These are phyloP conservation scores for Drosophila quinaria DNA, from an alignment of 2,888 invertebrate genomes.

Conservation along the genomic window DNA sequence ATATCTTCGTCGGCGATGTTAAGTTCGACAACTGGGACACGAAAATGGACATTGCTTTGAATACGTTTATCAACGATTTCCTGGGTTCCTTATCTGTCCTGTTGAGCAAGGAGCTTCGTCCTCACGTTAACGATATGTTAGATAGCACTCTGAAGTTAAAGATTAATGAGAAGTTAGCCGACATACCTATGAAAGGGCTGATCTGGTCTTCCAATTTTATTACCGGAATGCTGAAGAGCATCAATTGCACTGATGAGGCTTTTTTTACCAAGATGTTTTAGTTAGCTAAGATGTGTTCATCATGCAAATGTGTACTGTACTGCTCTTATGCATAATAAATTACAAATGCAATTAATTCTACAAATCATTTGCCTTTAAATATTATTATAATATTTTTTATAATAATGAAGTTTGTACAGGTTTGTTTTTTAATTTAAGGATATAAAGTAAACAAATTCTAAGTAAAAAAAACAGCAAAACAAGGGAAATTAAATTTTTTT, in stretches of 20 bases:
- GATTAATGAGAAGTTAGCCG: background rate
- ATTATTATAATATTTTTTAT: too few species aligned
- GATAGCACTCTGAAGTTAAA: background rate
- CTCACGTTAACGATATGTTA: background rate
- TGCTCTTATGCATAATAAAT: too few species aligned
- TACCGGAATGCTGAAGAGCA: background rate
- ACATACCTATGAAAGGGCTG: background rate
- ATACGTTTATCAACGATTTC: slow-evolving; percentile 67
- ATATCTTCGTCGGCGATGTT: slow-evolving; percentile 60
- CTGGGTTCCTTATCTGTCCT: slow-evolving; percentile 46
- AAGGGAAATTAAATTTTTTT: too few species aligned
- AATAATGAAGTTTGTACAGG: too few species aligned
- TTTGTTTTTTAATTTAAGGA: too few species aligned
- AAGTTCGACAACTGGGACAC: slow-evolving; percentile 58
- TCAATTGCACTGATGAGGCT: background rate
- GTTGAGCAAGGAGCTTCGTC: slow-evolving; percentile 30
- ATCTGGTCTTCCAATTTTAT: rapidly evolving
- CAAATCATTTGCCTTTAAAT: too few species aligned
- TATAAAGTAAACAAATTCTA: too few species aligned
- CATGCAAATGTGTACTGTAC: too few species aligned
- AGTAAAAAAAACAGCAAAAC: too few species aligned
- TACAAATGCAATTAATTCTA: too few species aligned
- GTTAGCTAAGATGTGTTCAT: too few species aligned
- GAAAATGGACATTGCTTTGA: slow-evolving; percentile 64
- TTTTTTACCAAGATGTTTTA: too few species aligned